Conservation (phyloP, 2,113 vertebrate genomes). For the Pelecanus crispus region DNA sequence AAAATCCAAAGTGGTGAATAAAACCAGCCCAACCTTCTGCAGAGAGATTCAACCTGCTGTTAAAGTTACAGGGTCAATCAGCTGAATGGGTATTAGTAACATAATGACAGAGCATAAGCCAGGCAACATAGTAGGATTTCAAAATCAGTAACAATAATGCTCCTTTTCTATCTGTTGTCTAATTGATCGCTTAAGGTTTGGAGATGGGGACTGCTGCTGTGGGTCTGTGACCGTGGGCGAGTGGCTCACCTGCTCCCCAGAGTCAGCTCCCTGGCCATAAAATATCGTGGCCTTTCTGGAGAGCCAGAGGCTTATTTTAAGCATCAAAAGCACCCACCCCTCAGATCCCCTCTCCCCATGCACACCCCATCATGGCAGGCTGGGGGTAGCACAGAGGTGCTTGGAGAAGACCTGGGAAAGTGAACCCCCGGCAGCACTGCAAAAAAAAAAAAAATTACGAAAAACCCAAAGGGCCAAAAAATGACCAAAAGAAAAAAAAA, state of each 20-base stretch:
- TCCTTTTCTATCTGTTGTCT: neutral
- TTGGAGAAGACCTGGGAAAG: neutral
- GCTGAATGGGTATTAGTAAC: neutral
- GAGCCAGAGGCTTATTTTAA: neutral
- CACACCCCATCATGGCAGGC: neutral
- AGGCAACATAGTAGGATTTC: neutral
- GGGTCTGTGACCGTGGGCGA: accelerated
- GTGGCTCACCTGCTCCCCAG: neutral
- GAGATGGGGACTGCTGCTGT: neutral
- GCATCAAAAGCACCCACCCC: neutral
- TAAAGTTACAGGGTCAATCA: neutral
- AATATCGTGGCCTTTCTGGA: neutral
- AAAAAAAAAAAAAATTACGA: neutral
- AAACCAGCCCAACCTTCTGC: neutral
- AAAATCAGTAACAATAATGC: neutral
- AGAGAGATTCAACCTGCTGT: neutral
- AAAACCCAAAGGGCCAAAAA: neutral
- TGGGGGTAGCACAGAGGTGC: accelerated
- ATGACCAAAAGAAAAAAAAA: neutral
- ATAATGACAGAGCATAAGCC: neutral
- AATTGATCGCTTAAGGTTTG: neutral
- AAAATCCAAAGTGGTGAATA: neutral
- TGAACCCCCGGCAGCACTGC: accelerated
- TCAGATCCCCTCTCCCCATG: neutral
- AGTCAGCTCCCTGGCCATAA: neutral